Percentiles rank a stretch among this genome's conserved stretches.
These are phyloP conservation scores for Molossus molossus DNA, from an alignment of 2,797 vertebrate species.

Conservation along the genomic window DNA sequence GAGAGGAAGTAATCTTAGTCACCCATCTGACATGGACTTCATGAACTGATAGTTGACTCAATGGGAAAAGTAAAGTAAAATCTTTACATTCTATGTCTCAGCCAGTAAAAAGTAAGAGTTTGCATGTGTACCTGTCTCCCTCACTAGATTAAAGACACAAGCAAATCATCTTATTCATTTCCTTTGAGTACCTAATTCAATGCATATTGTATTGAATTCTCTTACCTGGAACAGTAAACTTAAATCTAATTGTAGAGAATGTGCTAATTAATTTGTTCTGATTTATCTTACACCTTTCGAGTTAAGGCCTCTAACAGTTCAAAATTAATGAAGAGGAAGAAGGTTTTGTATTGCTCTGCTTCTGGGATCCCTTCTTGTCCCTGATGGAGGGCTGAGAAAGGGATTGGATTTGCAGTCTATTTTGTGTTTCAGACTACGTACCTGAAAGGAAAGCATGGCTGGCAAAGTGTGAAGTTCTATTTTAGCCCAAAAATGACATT, in stretches of 20 bases:
- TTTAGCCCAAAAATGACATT: constrained; percentile 42
- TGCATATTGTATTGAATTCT: constrained; percentile 31
- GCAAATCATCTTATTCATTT: constrained; percentile 31
- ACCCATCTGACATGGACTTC: neutral
- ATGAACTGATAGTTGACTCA: neutral
- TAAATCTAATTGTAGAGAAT: constrained; percentile 72
- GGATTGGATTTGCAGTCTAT: neutral
- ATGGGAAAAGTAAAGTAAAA: constrained; percentile 23
- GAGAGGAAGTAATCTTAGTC: neutral
- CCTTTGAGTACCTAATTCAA: neutral
- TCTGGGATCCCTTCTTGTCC: neutral
- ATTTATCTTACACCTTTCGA: constrained; percentile 66
- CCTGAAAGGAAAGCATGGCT: constrained; percentile 10
- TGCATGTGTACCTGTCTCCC: neutral
- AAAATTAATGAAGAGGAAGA: constrained; percentile 43
- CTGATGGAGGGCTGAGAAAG: neutral
- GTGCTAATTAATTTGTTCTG: constrained; percentile 72
- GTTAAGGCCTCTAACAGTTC: constrained; percentile 59
- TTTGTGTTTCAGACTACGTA: constrained; percentile 44
- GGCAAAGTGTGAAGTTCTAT: neutral
- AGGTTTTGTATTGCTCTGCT: constrained; percentile 34
- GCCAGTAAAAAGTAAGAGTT: neutral
- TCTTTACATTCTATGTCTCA: neutral
- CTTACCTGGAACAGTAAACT: constrained; percentile 54
- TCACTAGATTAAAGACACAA: constrained; percentile 33